Evolutionary conservation across 2,888 invertebrate genomes (phyloP), one percentile per base, ranked within the genome.

Genomic region (Cephus sareptanus): DNA sequence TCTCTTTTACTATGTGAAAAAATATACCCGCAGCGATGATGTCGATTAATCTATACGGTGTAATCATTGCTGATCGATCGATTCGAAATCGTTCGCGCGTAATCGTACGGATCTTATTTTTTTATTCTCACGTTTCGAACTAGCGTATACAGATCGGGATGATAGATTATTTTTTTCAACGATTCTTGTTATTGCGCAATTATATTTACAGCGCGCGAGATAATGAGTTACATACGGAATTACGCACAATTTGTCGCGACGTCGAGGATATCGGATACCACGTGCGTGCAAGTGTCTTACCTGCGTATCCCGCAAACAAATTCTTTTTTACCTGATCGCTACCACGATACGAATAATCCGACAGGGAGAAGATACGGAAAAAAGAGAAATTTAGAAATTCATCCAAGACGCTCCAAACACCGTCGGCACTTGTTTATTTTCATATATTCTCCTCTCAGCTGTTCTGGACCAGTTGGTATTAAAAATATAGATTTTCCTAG

Each of bases 231-330:
- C 77, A 80, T 75, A 80, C 23, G 34, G 82, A 82, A 83, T 83
- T 81, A 83, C 83, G 80, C 79, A 76, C 80, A 79, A 82, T 82
- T 82, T 81, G 83, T 80, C 79, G 69, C 35, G 23, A 34, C 23
- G 35, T 34, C 74, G 74, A 31, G 74, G 74, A 74, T 23, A 35
- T 74, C 74, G 35, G 30, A 30, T 73, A 34, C 70, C 33, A 35
- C 34, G 77, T 77, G 77, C 77, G 74, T 76, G 76, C 74, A 71
- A n/a, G n/a, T 69, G 34, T 40, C 73, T 34, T 30, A 74, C 23
- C 56, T 35, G 74, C 74, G 74, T 74, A 34, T 74, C 34, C 74
- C 35, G 74, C 35, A 74, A 30, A 6, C 4, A 12, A 40, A 40
- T 40, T 56, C 23, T 56, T 56, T 56, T 23, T 56, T 56, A 56